Base-by-base conservation (phyloP, 2,888 invertebrate genomes). In the Epistrophe eligans region DNA sequence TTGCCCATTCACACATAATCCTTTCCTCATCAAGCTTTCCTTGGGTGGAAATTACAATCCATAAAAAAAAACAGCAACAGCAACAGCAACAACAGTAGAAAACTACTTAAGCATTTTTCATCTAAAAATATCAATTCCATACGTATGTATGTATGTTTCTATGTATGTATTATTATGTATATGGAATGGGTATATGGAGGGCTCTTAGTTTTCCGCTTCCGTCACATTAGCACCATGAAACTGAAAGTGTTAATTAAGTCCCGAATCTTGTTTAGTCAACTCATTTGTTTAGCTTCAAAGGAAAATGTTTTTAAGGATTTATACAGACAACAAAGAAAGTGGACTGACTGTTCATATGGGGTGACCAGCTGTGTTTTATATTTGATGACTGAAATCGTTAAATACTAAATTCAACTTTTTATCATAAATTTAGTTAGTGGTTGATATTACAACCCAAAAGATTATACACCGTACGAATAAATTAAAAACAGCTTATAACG, bases 1-100 rank as follows among this genome's bases (percentile, higher is more conserved):
- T 70, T 60, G 58, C 60, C 67, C 43, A 67, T 74, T 80, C 60
- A 43, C 60, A 62, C 67, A 70, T 80, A 79, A 73, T 73, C 73
- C 40, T 19, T 45, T 57, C 32, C 19, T 48, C 52, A 60, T 38
- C 15, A 50, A 60, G 19, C 19, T 17, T 17, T 17, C 48, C 8
- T 62, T 58, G 7, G 24, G 1, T 38, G 11, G 32, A 58, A 74
- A 60, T 60, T 45, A 52, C 13, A 24, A 10, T 19, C 45, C 57
- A 24, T 24, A 10, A 74, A 80, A 19, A 28, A 40, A 60, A 55
- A 24, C n/a, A n/a, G n/a, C n/a, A 24, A 24, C 1, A 24, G 3
- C 1, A 24, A 58, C 19, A 57, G 50, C 19, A 28, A 38, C 10
- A 55, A n/a, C 17, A 17, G 17, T 48, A 48, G 43, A 74, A 74